Evolutionary conservation across 2,888 invertebrate genomes (phyloP), one percentile per base, ranked within the genome.

Genomic region (Cancer borealis): DNA sequence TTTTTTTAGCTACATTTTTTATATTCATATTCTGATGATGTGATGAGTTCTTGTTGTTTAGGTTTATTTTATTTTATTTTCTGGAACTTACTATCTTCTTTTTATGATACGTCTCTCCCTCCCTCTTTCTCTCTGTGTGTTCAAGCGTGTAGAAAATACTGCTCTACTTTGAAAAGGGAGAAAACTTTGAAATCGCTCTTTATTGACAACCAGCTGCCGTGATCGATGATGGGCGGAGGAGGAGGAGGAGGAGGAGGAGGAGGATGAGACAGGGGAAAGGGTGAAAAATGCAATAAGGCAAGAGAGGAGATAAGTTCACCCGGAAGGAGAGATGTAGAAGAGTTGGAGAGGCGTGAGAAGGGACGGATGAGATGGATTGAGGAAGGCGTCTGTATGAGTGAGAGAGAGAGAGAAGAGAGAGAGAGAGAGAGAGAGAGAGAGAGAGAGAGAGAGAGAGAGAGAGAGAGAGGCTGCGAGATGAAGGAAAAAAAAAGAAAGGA

Each of bases 371-470:
- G 91, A 3, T 4, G 21, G 79, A 73, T 30, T 45, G 30, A 45
- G 46, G 17, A 39, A 26, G 54, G 14, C n/a, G 26, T 60, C 12
- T 60, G 26, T 21, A 39, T 5, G 39, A 14, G 46, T 14, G 21
- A 88, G 46, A n/a, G n/a, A 47, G 30, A 45, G 88, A 88, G 45
- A 21, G 14, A 46, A 46, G 17, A 17, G 47, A 46, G 21, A 30
- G 30, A 88, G n/a, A 30, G 30, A 88, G 30, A 30, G 88, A 88
- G 46, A 30, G 88, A 21, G 12, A 21, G 10, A 84, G 84, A 54
- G 54, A 91, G 54, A 91, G 49, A 54, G 54, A 91, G 66, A 54
- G 91, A 54, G 91, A 54, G 66, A 39, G 91, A 91, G 91, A 54
- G 39, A 39, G 39, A 39, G 39, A 39, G 39, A 39, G 39, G 39